A percentile compares a stretch with the other conserved stretches of the same genome.
Conservation (phyloP, 1,140 invertebrate genomes). For the Varroa destructor region DNA sequence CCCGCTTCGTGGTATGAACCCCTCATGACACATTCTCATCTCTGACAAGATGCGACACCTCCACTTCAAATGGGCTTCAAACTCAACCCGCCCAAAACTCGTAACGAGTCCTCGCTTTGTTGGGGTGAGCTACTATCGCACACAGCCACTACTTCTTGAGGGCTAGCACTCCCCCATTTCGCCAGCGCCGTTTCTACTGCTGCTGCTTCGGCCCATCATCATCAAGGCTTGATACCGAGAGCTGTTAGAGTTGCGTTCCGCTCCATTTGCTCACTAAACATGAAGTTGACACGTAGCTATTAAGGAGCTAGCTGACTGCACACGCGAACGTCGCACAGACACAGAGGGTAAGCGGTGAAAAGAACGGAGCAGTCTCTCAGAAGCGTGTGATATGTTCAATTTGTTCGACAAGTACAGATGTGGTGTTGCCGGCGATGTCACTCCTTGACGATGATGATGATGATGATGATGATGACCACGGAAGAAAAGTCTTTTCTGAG, state of each 20-base stretch:
- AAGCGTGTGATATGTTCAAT: background rate
- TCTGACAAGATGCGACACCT: too few relatives aligned
- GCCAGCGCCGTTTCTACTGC: background rate
- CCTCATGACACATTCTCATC: too few relatives aligned
- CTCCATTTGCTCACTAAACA: conserved; percentile 26
- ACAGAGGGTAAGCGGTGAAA: background rate
- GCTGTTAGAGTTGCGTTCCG: background rate
- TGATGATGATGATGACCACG: too few relatives aligned
- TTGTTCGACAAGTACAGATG: too few relatives aligned
- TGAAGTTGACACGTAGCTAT: conserved; percentile 22
- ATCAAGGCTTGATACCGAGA: background rate
- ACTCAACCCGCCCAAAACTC: too few relatives aligned
- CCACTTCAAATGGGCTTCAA: too few relatives aligned
- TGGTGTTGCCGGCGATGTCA: too few relatives aligned
- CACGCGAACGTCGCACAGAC: background rate
- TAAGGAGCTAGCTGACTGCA: background rate
- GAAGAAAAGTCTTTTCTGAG: too few relatives aligned
- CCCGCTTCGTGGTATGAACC: too few relatives aligned
- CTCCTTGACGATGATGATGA: too few relatives aligned
- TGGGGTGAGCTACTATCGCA: background rate
- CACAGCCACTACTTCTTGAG: background rate
- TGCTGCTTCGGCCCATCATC: background rate
- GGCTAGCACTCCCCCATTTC: background rate
- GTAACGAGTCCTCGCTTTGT: too few relatives aligned
- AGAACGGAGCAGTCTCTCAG: background rate